Conservation (phyloP, 2,888 invertebrate species). For the Melinaea menophilus region DNA sequence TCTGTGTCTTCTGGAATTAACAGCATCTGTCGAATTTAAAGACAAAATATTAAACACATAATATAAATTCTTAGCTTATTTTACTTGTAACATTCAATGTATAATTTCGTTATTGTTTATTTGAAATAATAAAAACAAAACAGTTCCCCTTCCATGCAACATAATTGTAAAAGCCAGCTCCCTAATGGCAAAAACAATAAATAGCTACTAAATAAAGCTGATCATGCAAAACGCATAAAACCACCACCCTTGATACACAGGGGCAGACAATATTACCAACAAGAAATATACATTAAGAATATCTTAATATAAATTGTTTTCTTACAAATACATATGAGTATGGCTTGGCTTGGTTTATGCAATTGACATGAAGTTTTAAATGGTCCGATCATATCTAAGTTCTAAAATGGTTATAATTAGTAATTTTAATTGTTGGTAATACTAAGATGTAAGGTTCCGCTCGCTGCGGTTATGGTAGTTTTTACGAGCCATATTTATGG, state of each 20-base stretch:
- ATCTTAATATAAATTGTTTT: too few relatives aligned
- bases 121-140: slow-evolving; percentile 26
- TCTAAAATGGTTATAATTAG: not conserved
- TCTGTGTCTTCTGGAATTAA: too few relatives aligned
- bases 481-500: slow-evolving; percentile 72
- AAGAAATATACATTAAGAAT: too few relatives aligned
- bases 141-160: slow-evolving; percentile 14
- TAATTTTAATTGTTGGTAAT: not conserved
- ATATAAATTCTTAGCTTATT: too few relatives aligned
- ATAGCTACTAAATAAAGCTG: slow-evolving; percentile 45
- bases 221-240: slow-evolving; percentile 42
- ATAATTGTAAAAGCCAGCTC: slow-evolving; percentile 17
- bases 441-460: slow-evolving; percentile 12
- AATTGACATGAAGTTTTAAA: too few relatives aligned
- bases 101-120: slow-evolving; percentile 11
- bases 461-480: slow-evolving; percentile 33
- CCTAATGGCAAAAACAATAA: slow-evolving; percentile 38
- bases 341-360: too few relatives aligned
- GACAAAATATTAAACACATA: too few relatives aligned
- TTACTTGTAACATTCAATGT: too few relatives aligned
- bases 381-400: not conserved
- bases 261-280: slow-evolving; percentile 6
- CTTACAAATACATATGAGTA: too few relatives aligned
- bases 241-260: slow-evolving; percentile 13
- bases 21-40: too few relatives aligned